Conservation (phyloP, 2,797 vertebrate species). For the Chloroceryle amazona region DNA sequence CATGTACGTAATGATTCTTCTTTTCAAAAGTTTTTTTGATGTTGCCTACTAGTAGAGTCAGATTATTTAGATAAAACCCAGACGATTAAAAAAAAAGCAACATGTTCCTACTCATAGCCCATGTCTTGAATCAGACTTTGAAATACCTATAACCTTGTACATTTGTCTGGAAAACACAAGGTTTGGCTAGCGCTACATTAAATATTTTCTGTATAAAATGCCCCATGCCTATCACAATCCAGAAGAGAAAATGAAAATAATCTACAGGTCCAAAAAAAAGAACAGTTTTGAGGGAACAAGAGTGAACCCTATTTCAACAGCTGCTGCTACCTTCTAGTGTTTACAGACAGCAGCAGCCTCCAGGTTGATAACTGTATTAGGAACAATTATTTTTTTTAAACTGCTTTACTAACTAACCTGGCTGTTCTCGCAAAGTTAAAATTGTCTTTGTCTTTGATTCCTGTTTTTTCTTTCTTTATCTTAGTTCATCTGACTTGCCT, state of each 20-base stretch:
- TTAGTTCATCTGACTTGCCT: not conserved
- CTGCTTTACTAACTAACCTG: not conserved
- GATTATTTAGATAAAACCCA: not conserved
- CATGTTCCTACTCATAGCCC: not conserved
- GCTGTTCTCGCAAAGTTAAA: not conserved
- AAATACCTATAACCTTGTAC: accelerated
- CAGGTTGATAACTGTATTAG: not conserved
- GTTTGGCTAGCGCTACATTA: not conserved
- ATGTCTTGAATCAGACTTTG: not conserved
- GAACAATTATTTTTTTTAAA: not conserved
- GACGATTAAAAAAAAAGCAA: not conserved
- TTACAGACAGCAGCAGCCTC: not conserved
- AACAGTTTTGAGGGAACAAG: not conserved
- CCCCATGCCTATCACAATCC: not conserved
- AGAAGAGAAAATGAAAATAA: not conserved
- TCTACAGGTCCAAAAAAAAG: not conserved
- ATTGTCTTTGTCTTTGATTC: not conserved
- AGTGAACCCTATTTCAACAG: not conserved
- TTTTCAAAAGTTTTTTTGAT: not conserved
- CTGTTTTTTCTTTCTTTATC: not conserved
- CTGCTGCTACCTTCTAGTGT: not conserved
- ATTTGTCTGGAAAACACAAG: not conserved
- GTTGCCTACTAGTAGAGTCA: not conserved
- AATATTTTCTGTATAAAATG: not conserved
- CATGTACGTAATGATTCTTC: accelerated